Base-by-base conservation (phyloP, 92 coral and sea anemone species). In the Palythoa caribaeorum region DNA sequence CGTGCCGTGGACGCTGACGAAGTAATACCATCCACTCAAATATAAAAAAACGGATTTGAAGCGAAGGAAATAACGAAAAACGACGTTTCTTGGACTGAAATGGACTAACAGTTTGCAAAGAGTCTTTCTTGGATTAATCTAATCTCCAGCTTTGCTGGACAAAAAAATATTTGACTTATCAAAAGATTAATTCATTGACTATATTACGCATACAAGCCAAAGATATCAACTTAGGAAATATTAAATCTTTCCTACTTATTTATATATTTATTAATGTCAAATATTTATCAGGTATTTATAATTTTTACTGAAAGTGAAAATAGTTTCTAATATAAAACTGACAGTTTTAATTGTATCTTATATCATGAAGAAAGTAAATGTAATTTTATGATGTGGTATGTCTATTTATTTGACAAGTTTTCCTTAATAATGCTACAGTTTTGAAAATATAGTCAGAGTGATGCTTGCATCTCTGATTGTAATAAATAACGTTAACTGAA, bases 201-300 rank as follows among this genome's bases (percentile, higher is more conserved):
- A 57, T 12, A 13, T 57, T 57, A 8, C 4, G 13, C 3, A 57
- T 57, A 17, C 65, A 12, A 57, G 28, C 28, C 28, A 28, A 28
- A 28, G 28, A 28, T 28, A 28, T 28, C 28, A 28, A 57, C 11
- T 9, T 57, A 8, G 65, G n/a, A 3, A 57, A 12, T 57, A 12
- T 12, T 57, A 57, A 57, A 57, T 12, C 65, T 8, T 3, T 59
- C 19, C 16, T 59, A 4, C 17, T 17, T 13, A 59, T 73, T 73
- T 73, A 73, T 44, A 44, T 73, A 73, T 73, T 73, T 73, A 73
- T 39, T 73, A 19, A 13, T 17, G 39, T 38, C 38, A 73, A 73
- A 39, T 73, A 73, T 73, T 73, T 73, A 73, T 73, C 39, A 6
- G 78, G 35, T 73, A 73, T 73, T 73, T 73, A 73, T 83, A 10